Evolutionary conservation across 2,888 invertebrate genomes (phyloP).

Genomic region (Parelbella ahira): DNA sequence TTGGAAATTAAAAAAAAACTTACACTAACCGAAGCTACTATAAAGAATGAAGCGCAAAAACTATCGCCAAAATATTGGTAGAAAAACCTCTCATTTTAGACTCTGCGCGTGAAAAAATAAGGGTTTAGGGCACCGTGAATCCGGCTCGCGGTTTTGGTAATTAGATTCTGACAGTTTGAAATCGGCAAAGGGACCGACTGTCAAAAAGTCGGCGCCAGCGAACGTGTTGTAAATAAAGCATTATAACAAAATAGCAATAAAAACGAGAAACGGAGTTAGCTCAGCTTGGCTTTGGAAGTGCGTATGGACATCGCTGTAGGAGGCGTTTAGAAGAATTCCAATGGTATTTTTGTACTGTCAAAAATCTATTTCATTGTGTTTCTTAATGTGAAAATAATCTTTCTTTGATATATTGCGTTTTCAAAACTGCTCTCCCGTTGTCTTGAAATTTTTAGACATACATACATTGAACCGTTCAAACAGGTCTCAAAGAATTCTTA

Average conservation of each 20-base stretch:
- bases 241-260: conserved; percentile 44
- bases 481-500: no score
- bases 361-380: no score
- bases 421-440: no score
- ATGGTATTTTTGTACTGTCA: not conserved
- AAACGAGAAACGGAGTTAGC: conserved; percentile 41
- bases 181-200: conserved; percentile 74
- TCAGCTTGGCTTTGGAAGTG: conserved; percentile 31
- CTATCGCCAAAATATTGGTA: conserved; percentile 34
- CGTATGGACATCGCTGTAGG: conserved; percentile 1
- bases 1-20: conserved; percentile 37
- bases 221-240: conserved; percentile 66
- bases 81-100: conserved; percentile 34
- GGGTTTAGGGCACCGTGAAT: conserved; percentile 21
- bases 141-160: conserved; percentile 50
- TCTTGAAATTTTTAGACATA: no score
- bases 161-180: conserved; percentile 76
- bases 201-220: conserved; percentile 73
- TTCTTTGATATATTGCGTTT: no score
- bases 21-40: conserved; percentile 53
- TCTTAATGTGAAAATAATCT: no score
- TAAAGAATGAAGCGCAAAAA: conserved; percentile 68
- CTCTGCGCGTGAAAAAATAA: conserved; percentile 20
- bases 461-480: no score
- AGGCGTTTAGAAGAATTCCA: conserved; percentile 11